Base-by-base conservation (phyloP, 2,113 vertebrate species). In the Neoarius graeffei region DNA sequence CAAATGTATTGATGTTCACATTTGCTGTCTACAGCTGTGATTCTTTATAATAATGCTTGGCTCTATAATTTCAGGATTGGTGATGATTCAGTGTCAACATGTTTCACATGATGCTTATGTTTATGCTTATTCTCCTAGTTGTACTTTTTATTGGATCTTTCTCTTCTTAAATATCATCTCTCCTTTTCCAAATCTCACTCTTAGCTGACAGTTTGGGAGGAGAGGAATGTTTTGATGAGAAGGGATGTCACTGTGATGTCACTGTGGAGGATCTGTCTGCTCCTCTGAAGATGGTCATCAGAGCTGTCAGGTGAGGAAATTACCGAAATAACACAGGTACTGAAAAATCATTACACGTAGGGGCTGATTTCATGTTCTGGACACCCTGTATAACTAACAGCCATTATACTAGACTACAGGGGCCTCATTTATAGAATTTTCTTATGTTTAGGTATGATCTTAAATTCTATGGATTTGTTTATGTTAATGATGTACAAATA, bases 251-350 rank as follows among this genome's bases (percentile, higher is more conserved):
- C 88, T 99, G 98, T 80, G 98, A 99, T 69, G 95, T 99, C 62
- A 98, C 97, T 0, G 96, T 98, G 86, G 97, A 99, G 94, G 98
- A 99, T 93, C 96, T 99, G 81, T 99, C 98, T 0, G 96, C 98
- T 81, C 95, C 98, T 17, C 97, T 99, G 85, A 99, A 98, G 94
- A 96, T 96, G 27, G 98, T 99, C 93, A 98, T 99, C 90, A 96
- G 98, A 93, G 98, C 98, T 14, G 96, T 99, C 94, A 99, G 98
- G 98, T 99, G 90, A 94, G 97, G n/a, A 80, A 60, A 50, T 59
- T 7, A 50, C 35, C 69, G 27, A 15, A 0, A 52, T 27, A 64
- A 48, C 35, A 76, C 5, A 25, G 48, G 23, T 30, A 52, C 15
- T n/a, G 7, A 74, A 64, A 64, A 54, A 1, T 7, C 23, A 87